phyloP scores from a whole-genome alignment of 2,113 vertebrate genomes.

The pig (Sus scrofa) region DNA sequence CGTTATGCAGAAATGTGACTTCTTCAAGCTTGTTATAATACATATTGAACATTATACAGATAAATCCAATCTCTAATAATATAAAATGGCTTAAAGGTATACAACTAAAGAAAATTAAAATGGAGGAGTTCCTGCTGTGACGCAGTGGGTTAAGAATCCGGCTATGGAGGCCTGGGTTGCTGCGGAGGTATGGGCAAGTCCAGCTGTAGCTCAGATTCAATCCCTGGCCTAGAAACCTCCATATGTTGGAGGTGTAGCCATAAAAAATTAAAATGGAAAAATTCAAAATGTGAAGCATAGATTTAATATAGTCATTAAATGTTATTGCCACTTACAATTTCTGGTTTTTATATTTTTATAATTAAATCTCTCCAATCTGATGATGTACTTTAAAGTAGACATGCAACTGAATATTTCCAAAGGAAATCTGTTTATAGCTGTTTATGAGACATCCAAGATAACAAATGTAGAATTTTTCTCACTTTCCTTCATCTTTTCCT shows the following conservation, averaged over 20 bases:
- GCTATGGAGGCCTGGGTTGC: no score
- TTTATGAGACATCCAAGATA: background rate
- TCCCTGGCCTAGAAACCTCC: no score
- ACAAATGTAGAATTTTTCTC: background rate
- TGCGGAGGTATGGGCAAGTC: no score
- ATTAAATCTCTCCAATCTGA: constrained; percentile 3
- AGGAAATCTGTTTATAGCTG: background rate
- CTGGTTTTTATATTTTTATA: constrained; percentile 1
- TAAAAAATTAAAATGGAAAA: background rate
- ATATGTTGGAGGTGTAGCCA: no score
- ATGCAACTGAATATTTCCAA: background rate
- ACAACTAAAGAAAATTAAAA: background rate
- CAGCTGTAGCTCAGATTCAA: no score
- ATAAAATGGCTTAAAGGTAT: background rate
- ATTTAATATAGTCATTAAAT: background rate
- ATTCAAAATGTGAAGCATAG: background rate
- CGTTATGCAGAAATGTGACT: background rate
- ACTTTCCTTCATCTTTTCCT: constrained; percentile 9
- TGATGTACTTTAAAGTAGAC: constrained; percentile 1
- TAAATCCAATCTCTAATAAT: background rate
- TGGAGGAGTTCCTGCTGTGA: background rate
- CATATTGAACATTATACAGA: background rate
- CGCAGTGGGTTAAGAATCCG: no score
- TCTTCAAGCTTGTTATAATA: constrained; percentile 30
- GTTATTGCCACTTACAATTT: background rate